These are phyloP conservation scores for Pheosia tremula DNA, from an alignment of 2,888 invertebrate genomes.

Conservation along the genomic window DNA sequence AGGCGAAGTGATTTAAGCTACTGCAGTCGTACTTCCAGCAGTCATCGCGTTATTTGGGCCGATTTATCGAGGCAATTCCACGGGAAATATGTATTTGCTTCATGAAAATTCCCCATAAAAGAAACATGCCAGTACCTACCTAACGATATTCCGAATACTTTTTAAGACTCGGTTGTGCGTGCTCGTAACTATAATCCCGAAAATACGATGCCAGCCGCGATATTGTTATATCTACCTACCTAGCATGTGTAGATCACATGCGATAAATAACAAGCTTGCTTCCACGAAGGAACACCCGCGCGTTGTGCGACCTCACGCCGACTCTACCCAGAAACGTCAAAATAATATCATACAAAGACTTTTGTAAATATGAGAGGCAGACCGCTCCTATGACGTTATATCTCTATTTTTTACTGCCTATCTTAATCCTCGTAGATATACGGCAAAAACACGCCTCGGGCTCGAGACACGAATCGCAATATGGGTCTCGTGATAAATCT, in stretches of 20 bases:
- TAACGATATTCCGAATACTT: conserved; percentile 32
- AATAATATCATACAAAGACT: conserved; percentile 70
- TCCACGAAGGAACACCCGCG: conserved; percentile 67
- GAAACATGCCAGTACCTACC: conserved; percentile 17
- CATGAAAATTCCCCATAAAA: conserved; percentile 43
- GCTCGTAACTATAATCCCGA: conserved; percentile 33
- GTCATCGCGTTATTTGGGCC: conserved; percentile 37
- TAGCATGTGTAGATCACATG: conserved; percentile 38
- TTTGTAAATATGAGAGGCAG: conserved; percentile 66
- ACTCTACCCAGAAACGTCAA: conserved; percentile 77
- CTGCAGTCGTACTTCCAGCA: conserved; percentile 11
- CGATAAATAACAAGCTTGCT: conserved; percentile 56
- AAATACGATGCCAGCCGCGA: conserved; percentile 23
- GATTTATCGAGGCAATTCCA: conserved; percentile 37
- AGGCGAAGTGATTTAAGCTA: neutral
- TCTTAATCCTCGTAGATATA: conserved; percentile 53
- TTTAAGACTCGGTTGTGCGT: conserved; percentile 30
- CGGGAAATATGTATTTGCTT: conserved; percentile 37
- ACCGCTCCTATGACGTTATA: conserved; percentile 65
- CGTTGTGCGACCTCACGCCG: conserved; percentile 38
- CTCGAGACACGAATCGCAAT: conserved; percentile 71
- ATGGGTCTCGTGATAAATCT: conserved; percentile 77
- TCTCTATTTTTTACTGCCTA: conserved; percentile 67
- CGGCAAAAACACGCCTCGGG: conserved; percentile 65
- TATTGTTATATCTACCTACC: conserved; percentile 17